phyloP scores from a whole-genome alignment of 2,113 vertebrate species.

The Cricetomys ansorgei region DNA sequence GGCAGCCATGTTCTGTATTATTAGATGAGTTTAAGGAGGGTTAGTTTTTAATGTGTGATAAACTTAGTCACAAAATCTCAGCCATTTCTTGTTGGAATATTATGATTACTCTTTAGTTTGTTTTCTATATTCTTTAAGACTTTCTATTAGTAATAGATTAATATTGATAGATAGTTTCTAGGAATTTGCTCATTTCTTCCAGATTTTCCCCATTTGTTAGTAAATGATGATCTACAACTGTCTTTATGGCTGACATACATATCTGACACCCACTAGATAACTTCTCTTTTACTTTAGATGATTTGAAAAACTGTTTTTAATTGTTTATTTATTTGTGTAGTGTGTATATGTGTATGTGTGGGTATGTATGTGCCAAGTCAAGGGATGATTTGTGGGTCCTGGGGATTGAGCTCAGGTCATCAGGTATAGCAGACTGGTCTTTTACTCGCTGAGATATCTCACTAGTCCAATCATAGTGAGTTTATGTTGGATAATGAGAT shows the following conservation, averaged over 20 bases:
- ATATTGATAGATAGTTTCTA: background rate
- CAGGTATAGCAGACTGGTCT: background rate
- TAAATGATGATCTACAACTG: rapidly evolving
- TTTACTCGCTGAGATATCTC: background rate
- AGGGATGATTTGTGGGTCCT: background rate
- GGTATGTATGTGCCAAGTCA: background rate
- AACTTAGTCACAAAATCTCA: background rate
- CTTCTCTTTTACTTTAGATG: background rate
- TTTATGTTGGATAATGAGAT: background rate
- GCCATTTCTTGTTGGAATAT: background rate
- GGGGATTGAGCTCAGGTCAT: background rate
- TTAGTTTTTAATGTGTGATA: background rate
- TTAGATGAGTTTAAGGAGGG: background rate
- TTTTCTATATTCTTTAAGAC: background rate
- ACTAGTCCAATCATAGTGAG: background rate
- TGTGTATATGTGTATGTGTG: background rate
- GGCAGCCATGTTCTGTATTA: background rate
- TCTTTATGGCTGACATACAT: background rate
- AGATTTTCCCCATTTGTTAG: background rate
- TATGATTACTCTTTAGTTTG: background rate
- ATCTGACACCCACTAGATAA: background rate
- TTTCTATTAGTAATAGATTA: background rate
- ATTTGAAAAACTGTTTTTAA: background rate
- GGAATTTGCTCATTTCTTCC: background rate
- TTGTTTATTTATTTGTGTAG: background rate